These are phyloP conservation scores for Dipodomys stephensi DNA, from an alignment of 2,113 vertebrate genomes.

Conservation along the genomic window DNA sequence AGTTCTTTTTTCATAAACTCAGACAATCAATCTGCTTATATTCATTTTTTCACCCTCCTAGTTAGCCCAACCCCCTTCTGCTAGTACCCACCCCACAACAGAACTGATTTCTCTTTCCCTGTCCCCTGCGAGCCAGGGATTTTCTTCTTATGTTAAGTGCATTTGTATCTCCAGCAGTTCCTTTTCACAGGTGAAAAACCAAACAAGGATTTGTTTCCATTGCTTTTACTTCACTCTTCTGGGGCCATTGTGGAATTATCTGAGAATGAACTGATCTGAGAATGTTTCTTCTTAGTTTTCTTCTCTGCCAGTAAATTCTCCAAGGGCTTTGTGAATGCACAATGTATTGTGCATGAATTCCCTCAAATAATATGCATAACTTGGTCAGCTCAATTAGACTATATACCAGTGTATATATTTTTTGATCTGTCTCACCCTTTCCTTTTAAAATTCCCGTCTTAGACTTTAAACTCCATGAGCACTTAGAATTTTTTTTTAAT, in stretches of 20 bases:
- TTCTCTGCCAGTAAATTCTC: conserved; percentile 1
- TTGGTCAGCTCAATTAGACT: conserved; percentile 1
- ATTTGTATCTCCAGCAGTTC: conserved; percentile 8
- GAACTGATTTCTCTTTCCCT: too few species aligned
- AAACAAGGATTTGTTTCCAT: background rate
- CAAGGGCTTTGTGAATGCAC: background rate
- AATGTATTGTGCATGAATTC: background rate
- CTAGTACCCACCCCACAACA: too few species aligned
- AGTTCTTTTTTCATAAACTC: too few species aligned
- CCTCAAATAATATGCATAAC: background rate
- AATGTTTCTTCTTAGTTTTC: background rate
- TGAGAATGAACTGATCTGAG: background rate
- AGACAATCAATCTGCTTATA: too few species aligned
- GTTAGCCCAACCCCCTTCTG: too few species aligned
- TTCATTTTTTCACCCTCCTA: too few species aligned
- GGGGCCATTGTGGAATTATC: background rate
- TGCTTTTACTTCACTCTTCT: background rate
- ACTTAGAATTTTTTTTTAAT: background rate
- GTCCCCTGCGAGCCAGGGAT: background rate
- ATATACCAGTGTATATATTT: background rate
- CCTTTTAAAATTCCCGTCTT: conserved; percentile 14
- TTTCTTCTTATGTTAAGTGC: background rate
- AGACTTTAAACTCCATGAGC: background rate
- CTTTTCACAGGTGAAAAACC: conserved; percentile 36
- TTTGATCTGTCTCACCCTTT: background rate